Evolutionary conservation across 2,113 vertebrate genomes (phyloP).

Genomic region (Glaucomys volans): DNA sequence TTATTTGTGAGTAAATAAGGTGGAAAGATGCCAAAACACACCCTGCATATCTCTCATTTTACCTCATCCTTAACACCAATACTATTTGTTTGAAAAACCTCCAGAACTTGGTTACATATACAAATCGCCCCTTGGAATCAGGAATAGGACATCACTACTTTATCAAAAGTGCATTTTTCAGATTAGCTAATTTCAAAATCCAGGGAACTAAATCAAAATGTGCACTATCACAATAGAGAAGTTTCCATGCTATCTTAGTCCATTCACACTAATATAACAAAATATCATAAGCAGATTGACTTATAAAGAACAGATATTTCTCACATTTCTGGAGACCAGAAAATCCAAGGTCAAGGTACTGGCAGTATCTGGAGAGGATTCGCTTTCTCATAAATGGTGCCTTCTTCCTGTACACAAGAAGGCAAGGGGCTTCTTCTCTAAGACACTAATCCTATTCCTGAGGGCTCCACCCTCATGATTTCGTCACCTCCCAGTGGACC

Average conservation of each 20-base stretch:
- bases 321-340: neutral
- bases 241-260: neutral
- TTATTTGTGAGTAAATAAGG: neutral
- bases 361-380: neutral
- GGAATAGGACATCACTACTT: neutral
- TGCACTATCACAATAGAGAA: neutral
- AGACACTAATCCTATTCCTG: neutral
- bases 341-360: neutral
- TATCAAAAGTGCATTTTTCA: neutral
- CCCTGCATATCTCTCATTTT: neutral
- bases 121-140: neutral
- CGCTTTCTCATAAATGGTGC: neutral
- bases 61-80: neutral
- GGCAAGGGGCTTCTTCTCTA: neutral
- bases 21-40: conserved; percentile 1
- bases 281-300: neutral
- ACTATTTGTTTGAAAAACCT: neutral
- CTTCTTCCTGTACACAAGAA: neutral
- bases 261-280: neutral
- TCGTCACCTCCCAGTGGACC: neutral
- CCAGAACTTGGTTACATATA: neutral
- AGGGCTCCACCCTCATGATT: neutral
- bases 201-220: neutral
- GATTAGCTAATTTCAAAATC: neutral
- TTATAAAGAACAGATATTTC: neutral